Evolutionary conservation across 1,140 invertebrate species (phyloP).

Genomic region (Calephelis nemesis): DNA sequence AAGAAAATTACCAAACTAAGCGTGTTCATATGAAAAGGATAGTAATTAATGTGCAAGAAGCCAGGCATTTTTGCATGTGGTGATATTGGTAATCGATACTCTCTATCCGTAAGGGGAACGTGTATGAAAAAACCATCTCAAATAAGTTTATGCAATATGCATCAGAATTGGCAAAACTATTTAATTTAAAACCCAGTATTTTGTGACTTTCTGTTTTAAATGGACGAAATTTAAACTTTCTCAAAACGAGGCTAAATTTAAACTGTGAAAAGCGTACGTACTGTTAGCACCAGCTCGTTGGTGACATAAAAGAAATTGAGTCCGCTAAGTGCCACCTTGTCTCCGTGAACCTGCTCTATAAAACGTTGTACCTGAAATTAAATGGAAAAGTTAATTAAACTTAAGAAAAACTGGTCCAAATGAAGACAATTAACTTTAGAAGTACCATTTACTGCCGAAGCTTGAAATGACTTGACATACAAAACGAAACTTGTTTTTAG

Average conservation of each 20-base stretch:
- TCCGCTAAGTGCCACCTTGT: conserved; percentile 80
- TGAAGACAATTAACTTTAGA: background rate
- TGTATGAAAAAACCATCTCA: no score
- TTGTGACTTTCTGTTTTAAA: background rate
- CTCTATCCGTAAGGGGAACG: no score
- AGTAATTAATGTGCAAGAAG: no score
- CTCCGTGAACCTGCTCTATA: conserved; percentile 79
- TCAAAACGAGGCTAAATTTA: background rate
- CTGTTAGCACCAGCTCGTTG: conserved; percentile 80
- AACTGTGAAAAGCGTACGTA: conserved; percentile 49
- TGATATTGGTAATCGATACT: no score
- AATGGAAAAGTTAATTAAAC: conserved; percentile 6
- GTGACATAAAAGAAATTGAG: conserved; percentile 82
- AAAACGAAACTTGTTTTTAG: no score
- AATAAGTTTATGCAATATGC: no score
- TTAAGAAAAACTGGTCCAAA: background rate
- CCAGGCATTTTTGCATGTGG: no score
- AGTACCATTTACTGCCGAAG: background rate
- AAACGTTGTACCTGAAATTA: conserved; percentile 80
- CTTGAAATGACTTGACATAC: background rate
- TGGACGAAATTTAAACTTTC: background rate
- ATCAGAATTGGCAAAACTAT: no score
- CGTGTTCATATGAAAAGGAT: no score
- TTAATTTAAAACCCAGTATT: no score
- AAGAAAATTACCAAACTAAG: no score